Conservation (phyloP, 92 coral and sea anemone species). For the Muricea muricata region DNA sequence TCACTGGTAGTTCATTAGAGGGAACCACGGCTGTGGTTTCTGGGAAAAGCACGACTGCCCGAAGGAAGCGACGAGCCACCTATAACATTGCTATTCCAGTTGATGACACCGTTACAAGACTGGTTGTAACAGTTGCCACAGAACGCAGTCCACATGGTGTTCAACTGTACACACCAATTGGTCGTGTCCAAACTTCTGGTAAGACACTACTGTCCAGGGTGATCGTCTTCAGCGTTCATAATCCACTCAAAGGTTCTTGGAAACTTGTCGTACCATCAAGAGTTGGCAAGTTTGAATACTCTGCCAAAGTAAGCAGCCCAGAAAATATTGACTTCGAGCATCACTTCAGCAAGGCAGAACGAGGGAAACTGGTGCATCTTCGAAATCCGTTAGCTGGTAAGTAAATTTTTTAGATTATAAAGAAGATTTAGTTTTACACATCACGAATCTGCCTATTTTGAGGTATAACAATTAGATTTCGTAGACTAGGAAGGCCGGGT, state of each 20-base stretch:
- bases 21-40: conserved; percentile 70
- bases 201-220: background rate
- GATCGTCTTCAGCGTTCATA: background rate
- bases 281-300: conserved; percentile 10
- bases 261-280: conserved; percentile 5
- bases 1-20: conserved; percentile 73
- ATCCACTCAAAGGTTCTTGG: conserved; percentile 9
- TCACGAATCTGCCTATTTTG: too few species aligned
- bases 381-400: conserved; percentile 25
- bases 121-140: conserved; percentile 63
- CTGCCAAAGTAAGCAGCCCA: conserved; percentile 19
- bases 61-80: conserved; percentile 63
- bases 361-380: background rate
- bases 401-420: too few species aligned
- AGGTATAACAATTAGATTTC: too few species aligned
- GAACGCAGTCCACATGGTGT: conserved; percentile 2
- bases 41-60: conserved; percentile 59
- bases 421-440: too few species aligned
- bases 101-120: conserved; percentile 80
- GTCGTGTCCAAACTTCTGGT: background rate
- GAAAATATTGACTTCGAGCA: conserved; percentile 22
- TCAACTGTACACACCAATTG: conserved; percentile 10
- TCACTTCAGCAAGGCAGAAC: background rate
- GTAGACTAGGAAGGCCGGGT: too few species aligned
- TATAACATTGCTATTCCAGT: conserved; percentile 59